phyloP scores from a whole-genome alignment of 2,888 invertebrate genomes.

The Lagria hirta region DNA sequence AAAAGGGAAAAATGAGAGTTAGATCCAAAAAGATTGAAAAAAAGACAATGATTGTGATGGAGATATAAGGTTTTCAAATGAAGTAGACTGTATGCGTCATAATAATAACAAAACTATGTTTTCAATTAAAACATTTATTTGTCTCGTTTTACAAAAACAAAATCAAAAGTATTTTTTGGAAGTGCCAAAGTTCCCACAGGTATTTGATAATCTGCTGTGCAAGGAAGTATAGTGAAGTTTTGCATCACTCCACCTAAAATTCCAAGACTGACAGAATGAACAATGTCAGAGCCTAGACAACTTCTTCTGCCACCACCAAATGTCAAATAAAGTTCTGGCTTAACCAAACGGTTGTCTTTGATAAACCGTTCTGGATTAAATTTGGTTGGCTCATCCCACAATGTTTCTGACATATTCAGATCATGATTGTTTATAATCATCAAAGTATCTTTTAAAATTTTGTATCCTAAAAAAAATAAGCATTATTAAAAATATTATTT shows the following conservation, averaged over 20 bases:
- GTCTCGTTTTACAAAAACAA: conserved; percentile 55
- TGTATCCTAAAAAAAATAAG: conserved; percentile 63
- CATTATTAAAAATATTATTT: too few relatives aligned
- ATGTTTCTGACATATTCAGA: conserved; percentile 62
- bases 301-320: conserved; percentile 67
- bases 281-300: conserved; percentile 70
- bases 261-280: conserved; percentile 61
- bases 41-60: too few relatives aligned
- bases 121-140: too few relatives aligned
- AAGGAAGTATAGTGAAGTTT: conserved; percentile 57
- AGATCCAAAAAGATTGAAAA: too few relatives aligned
- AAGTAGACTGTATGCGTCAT: too few relatives aligned
- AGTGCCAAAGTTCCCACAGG: conserved; percentile 61
- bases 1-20: too few relatives aligned
- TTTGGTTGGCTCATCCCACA: conserved; percentile 62
- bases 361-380: conserved; percentile 66
- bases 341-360: conserved; percentile 57
- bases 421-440: conserved; percentile 70
- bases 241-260: conserved; percentile 59
- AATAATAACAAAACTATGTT: too few relatives aligned
- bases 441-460: conserved; percentile 63
- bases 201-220: conserved; percentile 56
- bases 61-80: too few relatives aligned
- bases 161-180: conserved; percentile 56
- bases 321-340: conserved; percentile 67